A percentile compares a stretch with the other conserved stretches of the same genome.
Conservation (phyloP, 2,113 vertebrate genomes). For the Arvicanthis niloticus region DNA sequence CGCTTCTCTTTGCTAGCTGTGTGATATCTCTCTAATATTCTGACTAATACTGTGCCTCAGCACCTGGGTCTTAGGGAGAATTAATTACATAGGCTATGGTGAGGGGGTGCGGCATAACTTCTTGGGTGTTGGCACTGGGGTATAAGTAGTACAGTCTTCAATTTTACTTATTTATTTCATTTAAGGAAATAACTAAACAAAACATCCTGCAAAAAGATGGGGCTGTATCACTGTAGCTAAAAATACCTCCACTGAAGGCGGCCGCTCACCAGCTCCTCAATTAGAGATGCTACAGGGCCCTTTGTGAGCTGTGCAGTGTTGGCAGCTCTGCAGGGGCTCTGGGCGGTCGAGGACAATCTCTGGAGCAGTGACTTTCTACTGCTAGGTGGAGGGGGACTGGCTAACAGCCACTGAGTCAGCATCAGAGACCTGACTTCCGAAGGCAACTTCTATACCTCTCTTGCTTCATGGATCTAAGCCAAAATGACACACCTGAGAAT, state of each 20-base stretch:
- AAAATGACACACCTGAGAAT: background rate
- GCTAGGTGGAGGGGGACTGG: slow-evolving; percentile 3
- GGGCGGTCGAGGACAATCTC: slow-evolving; percentile 23
- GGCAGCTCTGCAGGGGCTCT: slow-evolving; percentile 73
- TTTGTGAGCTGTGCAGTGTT: slow-evolving; percentile 65
- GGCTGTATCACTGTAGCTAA: slow-evolving; percentile 74
- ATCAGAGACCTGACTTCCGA: background rate
- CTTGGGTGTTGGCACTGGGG: slow-evolving; percentile 37
- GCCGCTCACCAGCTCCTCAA: slow-evolving; percentile 68
- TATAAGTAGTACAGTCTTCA: slow-evolving; percentile 47
- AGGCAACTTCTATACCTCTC: background rate
- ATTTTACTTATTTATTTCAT: slow-evolving; percentile 73
- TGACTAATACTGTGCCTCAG: slow-evolving; percentile 54
- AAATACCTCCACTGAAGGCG: slow-evolving; percentile 74
- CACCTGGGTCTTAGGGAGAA: slow-evolving; percentile 56
- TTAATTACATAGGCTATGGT: slow-evolving; percentile 49
- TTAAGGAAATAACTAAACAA: slow-evolving; percentile 71
- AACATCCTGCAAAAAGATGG: slow-evolving; percentile 73
- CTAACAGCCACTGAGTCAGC: background rate
- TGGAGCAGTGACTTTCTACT: slow-evolving; percentile 57
- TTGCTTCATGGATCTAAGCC: background rate
- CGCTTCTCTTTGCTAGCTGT: slow-evolving; percentile 48
- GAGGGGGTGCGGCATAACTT: slow-evolving; percentile 45
- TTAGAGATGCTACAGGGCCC: slow-evolving; percentile 73
- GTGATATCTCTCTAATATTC: slow-evolving; percentile 47